Percentiles rank a stretch among this genome's conserved stretches.
Conservation (phyloP, 2,888 invertebrate species). For the Dromius quadrimaculatus region DNA sequence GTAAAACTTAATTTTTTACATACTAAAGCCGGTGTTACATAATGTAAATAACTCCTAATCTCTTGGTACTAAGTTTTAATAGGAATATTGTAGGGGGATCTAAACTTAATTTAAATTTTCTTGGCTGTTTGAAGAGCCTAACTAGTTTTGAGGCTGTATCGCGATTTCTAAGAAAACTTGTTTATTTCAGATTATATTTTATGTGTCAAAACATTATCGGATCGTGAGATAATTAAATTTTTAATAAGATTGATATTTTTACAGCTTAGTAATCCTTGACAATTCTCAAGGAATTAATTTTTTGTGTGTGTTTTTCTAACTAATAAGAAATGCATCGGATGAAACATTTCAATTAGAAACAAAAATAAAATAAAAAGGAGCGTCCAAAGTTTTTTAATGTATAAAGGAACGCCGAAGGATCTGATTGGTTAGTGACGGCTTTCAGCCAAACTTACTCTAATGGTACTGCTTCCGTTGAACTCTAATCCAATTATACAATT, state of each 20-base stretch:
- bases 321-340: constrained; percentile 9
- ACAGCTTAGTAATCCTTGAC: not conserved
- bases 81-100: constrained; percentile 54
- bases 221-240: not conserved
- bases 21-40: constrained; percentile 10
- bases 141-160: not conserved
- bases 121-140: not conserved
- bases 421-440: constrained; percentile 3
- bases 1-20: constrained; percentile 63
- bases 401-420: not conserved
- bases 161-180: not conserved
- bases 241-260: not conserved
- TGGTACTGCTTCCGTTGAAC: not conserved
- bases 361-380: not conserved
- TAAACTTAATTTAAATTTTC: constrained; percentile 29
- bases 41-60: constrained; percentile 57
- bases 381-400: constrained; percentile 10
- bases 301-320: not conserved
- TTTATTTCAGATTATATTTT: not conserved
- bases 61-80: constrained; percentile 61
- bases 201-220: not conserved
- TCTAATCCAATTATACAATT: constrained; percentile 27
- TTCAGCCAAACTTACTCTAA: not conserved
- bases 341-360: constrained; percentile 31
- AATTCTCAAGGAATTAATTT: not conserved